Base-by-base conservation (phyloP, 2,113 vertebrate species). In the Callorhinus ursinus region DNA sequence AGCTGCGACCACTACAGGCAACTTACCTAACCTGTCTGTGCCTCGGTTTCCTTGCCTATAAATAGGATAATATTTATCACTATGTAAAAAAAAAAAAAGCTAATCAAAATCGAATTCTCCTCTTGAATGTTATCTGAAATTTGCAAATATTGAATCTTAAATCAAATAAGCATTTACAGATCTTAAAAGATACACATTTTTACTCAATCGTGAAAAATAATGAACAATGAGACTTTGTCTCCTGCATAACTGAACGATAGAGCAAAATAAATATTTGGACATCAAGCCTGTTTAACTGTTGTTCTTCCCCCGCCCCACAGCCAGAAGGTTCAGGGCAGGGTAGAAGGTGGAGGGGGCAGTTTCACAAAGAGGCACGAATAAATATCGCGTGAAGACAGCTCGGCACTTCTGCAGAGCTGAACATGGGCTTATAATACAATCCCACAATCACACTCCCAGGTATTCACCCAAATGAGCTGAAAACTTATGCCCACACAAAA, bases 101-200 rank as follows among this genome's bases (percentile, higher is more conserved):
- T 84, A 63, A 80, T 94, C 49, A 85, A 94, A 71, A 86, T 79
- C 36, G 49, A 81, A 55, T 57, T 85, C 63, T 90, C 57, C 84
- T 91, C 53, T 84, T 94, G 31, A 86, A 74, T 8, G 0, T 53
- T 87, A 85, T 14, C 13, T 42, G 67, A 93, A 59, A 94, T 92
- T 88, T 76, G 84, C 85, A 95, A 87, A 77, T 69, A 88, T 0
- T 55, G 4, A 7, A 49, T 49, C 31, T 72, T 84, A 77, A 46
- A 88, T 24, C 53, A 83, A 63, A 63, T 22, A 61, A 87, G 12
- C 39, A 80, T 67, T 95, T 96, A 69, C 84, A 93, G 26, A 76
- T 49, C n/a, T 24, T 97, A 49, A 86, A 94, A 11, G 33, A 88
- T 28, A 82, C 0, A 36, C 12, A 46, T n/a, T 39, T 92, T 88